A percentile compares a stretch with the other conserved stretches of the same genome.
Conservation (phyloP, 53 echinoderm and acorn worm species). For the Echinometra lucunter region DNA sequence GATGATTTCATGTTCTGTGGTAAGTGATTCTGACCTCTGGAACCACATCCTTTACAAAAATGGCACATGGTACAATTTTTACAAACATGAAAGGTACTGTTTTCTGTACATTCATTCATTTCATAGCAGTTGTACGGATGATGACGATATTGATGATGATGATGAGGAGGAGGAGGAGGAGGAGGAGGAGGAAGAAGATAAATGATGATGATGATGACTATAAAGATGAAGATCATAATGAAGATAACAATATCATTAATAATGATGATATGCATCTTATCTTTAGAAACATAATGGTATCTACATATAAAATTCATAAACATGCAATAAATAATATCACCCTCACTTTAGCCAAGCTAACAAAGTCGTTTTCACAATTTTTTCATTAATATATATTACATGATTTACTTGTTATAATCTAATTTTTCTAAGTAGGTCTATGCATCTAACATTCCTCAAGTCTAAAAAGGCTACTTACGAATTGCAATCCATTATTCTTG, state of each 20-base stretch:
- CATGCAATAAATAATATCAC: no score
- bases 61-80: not conserved
- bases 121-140: not conserved
- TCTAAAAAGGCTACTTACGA: slow-evolving; percentile 58
- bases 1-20: slow-evolving; percentile 74
- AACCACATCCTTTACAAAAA: slow-evolving; percentile 72
- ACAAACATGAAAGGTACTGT: not conserved
- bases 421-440: no score
- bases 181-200: not conserved
- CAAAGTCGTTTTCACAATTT: no score
- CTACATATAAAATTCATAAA: no score
- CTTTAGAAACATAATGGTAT: no score
- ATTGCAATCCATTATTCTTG: slow-evolving; percentile 75
- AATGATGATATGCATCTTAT: no score
- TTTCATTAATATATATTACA: no score
- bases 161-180: not conserved
- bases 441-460: no score
- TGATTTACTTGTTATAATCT: no score
- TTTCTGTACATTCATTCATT: not conserved
- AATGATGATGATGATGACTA: not conserved
- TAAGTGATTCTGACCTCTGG: slow-evolving; percentile 67
- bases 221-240: not conserved
- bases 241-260: no score
- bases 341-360: no score
- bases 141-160: not conserved